Conservation (phyloP, 2,797 vertebrate species). For the Potorous gilbertii region DNA sequence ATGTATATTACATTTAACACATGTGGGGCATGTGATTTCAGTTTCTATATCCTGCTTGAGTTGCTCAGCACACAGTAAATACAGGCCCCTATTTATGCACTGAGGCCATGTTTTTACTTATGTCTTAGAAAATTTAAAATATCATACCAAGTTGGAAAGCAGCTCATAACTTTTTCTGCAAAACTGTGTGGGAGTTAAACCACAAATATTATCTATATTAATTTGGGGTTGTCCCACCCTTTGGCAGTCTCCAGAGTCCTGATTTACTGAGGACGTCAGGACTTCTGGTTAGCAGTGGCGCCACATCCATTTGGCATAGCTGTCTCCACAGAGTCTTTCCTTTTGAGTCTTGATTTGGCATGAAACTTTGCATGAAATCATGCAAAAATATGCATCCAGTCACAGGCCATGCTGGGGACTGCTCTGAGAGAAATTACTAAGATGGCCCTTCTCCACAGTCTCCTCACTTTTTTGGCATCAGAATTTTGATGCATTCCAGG, state of each 20-base stretch:
- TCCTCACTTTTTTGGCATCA: slow-evolving; percentile 4
- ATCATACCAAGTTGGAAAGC: slow-evolving; percentile 61
- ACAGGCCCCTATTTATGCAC: slow-evolving; percentile 69
- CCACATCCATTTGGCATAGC: slow-evolving; percentile 65
- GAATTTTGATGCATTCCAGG: neutral
- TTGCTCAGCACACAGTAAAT: slow-evolving; percentile 69
- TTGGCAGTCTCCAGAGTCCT: slow-evolving; percentile 39
- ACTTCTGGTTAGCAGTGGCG: slow-evolving; percentile 60
- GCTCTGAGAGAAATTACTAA: slow-evolving; percentile 3
- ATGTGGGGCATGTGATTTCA: slow-evolving; percentile 72
- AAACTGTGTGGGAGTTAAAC: slow-evolving; percentile 71
- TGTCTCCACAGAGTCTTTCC: slow-evolving; percentile 50
- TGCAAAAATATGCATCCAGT: slow-evolving; percentile 61
- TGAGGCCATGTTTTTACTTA: slow-evolving; percentile 73
- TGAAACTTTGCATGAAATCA: slow-evolving; percentile 56
- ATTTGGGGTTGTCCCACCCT: slow-evolving; percentile 52
- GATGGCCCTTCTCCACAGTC: neutral
- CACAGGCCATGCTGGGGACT: slow-evolving; percentile 30
- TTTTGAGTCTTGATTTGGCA: slow-evolving; percentile 71
- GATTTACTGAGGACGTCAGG: slow-evolving; percentile 20
- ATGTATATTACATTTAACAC: slow-evolving; percentile 61
- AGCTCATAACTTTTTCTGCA: slow-evolving; percentile 61
- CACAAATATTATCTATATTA: slow-evolving; percentile 76
- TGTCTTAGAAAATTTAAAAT: slow-evolving; percentile 65
- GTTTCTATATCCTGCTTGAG: slow-evolving; percentile 45